phyloP scores from a whole-genome alignment of 2,888 invertebrate species.

The Pharmacophagus antenor region DNA sequence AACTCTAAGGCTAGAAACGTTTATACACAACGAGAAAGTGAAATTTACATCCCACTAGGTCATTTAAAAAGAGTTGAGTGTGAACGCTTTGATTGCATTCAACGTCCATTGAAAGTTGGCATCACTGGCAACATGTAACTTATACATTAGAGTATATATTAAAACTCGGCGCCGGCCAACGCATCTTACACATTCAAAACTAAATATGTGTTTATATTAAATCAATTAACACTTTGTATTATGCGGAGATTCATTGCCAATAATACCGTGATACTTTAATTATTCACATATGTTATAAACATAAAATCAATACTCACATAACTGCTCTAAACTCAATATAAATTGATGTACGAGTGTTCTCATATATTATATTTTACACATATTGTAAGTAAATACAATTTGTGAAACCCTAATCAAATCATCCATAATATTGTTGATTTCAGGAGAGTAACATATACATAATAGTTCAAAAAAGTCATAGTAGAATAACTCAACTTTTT shows the following conservation, averaged over 20 bases:
- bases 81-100: slow-evolving; percentile 1
- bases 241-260: not conserved
- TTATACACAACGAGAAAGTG: not conserved
- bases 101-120: slow-evolving; percentile 14
- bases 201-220: slow-evolving; percentile 11
- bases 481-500: too few relatives aligned
- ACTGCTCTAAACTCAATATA: too few relatives aligned
- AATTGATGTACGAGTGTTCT: too few relatives aligned
- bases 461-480: too few relatives aligned
- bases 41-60: not conserved
- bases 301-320: not conserved
- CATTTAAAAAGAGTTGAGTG: not conserved
- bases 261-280: not conserved
- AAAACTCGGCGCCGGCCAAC: slow-evolving; percentile 17
- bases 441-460: too few relatives aligned
- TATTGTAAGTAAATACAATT: too few relatives aligned
- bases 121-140: slow-evolving; percentile 1
- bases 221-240: slow-evolving; percentile 1
- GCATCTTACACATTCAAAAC: slow-evolving; percentile 17
- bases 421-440: too few relatives aligned
- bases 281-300: not conserved
- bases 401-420: too few relatives aligned
- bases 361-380: too few relatives aligned
- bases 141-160: slow-evolving; percentile 13
- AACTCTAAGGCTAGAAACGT: not conserved